Evolutionary conservation across 1,140 invertebrate species (phyloP).

Genomic region (Tachypleus tridentatus): DNA sequence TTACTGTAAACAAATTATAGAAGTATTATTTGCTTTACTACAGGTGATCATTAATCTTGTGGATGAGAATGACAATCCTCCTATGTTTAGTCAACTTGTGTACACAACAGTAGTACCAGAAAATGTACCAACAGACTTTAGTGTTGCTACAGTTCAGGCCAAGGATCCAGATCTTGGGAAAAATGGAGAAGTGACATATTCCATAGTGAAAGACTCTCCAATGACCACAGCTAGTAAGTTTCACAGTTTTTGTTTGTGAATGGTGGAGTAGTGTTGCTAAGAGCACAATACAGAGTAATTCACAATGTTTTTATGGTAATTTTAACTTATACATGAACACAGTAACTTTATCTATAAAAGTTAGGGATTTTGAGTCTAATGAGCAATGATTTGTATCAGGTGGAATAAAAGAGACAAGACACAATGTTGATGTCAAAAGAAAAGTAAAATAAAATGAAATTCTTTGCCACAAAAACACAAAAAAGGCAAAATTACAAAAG

Average conservation of each 20-base stretch:
- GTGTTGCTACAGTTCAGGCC: slow-evolving; percentile 28
- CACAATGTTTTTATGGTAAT: too few relatives aligned
- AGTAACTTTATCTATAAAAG: neutral
- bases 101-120: slow-evolving; percentile 35
- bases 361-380: too few relatives aligned
- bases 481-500: too few relatives aligned
- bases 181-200: slow-evolving; percentile 28
- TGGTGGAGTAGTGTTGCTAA: too few relatives aligned
- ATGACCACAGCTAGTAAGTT: slow-evolving; percentile 2
- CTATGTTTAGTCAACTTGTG: slow-evolving; percentile 33
- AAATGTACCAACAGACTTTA: slow-evolving; percentile 29
- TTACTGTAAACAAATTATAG: too few relatives aligned
- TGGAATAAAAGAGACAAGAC: too few relatives aligned
- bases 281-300: too few relatives aligned
- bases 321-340: slow-evolving; percentile 2
- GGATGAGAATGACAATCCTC: slow-evolving; percentile 72
- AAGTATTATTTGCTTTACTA: too few relatives aligned
- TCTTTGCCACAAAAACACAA: too few relatives aligned
- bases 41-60: slow-evolving; percentile 54
- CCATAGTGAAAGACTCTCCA: slow-evolving; percentile 5
- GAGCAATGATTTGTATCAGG: too few relatives aligned
- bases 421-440: too few relatives aligned
- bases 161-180: slow-evolving; percentile 26
- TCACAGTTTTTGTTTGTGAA: neutral
- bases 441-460: too few relatives aligned